Evolutionary conservation across 2,113 vertebrate species (phyloP).

Genomic region (Gobius niger): DNA sequence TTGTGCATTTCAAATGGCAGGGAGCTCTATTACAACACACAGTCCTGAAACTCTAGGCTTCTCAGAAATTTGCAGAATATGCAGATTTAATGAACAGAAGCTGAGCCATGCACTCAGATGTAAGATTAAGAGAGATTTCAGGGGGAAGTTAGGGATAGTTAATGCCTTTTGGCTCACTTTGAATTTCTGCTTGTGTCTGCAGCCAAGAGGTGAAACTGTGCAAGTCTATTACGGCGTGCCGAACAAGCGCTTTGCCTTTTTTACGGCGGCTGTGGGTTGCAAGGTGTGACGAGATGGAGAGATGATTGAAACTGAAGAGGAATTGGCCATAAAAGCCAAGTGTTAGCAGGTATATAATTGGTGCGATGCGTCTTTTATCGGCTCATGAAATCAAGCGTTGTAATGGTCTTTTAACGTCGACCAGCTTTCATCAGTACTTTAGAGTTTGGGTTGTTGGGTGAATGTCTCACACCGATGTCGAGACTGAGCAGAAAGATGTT

Average conservation of each 20-base stretch:
- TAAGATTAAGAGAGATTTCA: slow-evolving; percentile 22
- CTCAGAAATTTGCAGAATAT: not conserved
- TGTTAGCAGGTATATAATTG: slow-evolving; percentile 14
- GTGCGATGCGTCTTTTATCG: slow-evolving; percentile 31
- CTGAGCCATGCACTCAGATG: slow-evolving; percentile 2
- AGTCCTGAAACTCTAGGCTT: slow-evolving; percentile 1
- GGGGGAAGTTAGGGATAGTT: slow-evolving; percentile 29
- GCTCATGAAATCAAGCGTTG: slow-evolving; percentile 42
- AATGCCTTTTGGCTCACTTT: slow-evolving; percentile 44
- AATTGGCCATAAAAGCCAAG: slow-evolving; percentile 23
- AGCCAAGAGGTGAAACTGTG: slow-evolving; percentile 41
- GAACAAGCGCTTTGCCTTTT: slow-evolving; percentile 48
- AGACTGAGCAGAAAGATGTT: not conserved
- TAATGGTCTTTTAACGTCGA: slow-evolving; percentile 22
- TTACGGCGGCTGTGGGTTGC: slow-evolving; percentile 32
- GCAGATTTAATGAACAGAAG: slow-evolving; percentile 17
- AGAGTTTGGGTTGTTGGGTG: not conserved
- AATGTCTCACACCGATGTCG: not conserved
- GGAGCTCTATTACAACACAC: slow-evolving; percentile 11
- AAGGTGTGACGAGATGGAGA: slow-evolving; percentile 22
- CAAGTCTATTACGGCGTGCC: slow-evolving; percentile 40
- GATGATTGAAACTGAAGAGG: slow-evolving; percentile 32
- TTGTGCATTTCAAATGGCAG: slow-evolving; percentile 11
- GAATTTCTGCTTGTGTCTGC: slow-evolving; percentile 24
- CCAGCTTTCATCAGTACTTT: not conserved